Conservation (phyloP, 1,140 invertebrate species). For the Micrasema longulum region DNA sequence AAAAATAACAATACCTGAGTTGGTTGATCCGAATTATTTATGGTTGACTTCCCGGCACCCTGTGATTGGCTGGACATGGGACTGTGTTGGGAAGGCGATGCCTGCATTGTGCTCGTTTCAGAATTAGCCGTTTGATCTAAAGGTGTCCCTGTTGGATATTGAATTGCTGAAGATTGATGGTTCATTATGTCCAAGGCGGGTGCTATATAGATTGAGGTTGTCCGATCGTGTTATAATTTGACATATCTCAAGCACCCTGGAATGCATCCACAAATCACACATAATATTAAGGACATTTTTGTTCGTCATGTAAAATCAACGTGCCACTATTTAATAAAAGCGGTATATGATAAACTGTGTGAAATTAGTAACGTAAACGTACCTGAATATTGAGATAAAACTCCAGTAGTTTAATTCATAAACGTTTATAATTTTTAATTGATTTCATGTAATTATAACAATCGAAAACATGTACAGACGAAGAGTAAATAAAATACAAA, state of each 20-base stretch:
- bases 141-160: constrained; percentile 39
- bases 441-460: no score
- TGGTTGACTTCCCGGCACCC: constrained; percentile 57
- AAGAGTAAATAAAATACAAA: no score
- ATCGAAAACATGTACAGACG: no score
- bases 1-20: constrained; percentile 56
- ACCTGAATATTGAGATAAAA: no score
- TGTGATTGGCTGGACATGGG: constrained; percentile 64
- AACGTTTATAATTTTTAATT: no score
- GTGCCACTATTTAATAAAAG: no score
- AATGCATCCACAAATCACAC: constrained; percentile 16
- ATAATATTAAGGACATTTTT: no score
- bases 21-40: constrained; percentile 58
- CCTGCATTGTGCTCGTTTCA: constrained; percentile 60
- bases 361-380: no score
- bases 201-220: constrained; percentile 38
- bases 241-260: constrained; percentile 39
- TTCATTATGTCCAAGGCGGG: constrained; percentile 33
- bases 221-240: constrained; percentile 39
- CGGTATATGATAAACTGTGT: no score
- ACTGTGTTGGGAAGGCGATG: constrained; percentile 70
- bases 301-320: no score
- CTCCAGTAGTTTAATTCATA: no score
- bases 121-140: constrained; percentile 23
- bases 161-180: constrained; percentile 46